Conservation (phyloP, 1,140 invertebrate genomes). For the Trachymyrmex cornetzi region DNA sequence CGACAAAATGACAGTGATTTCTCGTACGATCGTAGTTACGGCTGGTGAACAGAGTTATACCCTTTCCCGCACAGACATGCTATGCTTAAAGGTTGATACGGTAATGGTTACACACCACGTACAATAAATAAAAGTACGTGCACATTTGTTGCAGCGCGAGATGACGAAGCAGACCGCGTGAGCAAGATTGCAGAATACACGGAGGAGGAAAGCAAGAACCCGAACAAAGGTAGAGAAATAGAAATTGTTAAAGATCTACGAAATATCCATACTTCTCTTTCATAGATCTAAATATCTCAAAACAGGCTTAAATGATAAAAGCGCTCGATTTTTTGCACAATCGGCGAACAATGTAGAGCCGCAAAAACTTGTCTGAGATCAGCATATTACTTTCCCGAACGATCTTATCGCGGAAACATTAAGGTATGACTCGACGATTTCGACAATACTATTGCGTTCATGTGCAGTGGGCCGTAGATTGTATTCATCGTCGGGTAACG, state of each 20-base stretch:
- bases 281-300: not conserved
- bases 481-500: slow-evolving; percentile 15
- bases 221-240: slow-evolving; percentile 73
- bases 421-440: slow-evolving; percentile 55
- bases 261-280: not conserved
- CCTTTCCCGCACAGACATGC: not conserved
- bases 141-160: slow-evolving; percentile 64
- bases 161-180: slow-evolving; percentile 69
- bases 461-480: slow-evolving; percentile 19
- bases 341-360: slow-evolving; percentile 29
- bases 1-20: slow-evolving; percentile 37
- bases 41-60: not conserved
- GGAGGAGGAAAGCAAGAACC: slow-evolving; percentile 70
- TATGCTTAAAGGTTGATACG: slow-evolving; percentile 38
- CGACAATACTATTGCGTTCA: slow-evolving; percentile 23
- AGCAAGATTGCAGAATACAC: slow-evolving; percentile 67
- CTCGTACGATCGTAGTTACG: not conserved
- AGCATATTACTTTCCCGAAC: slow-evolving; percentile 45
- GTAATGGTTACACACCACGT: slow-evolving; percentile 3
- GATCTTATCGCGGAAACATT: slow-evolving; percentile 55
- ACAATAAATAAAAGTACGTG: slow-evolving; percentile 39
- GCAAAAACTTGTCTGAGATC: slow-evolving; percentile 12
- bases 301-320: not conserved
- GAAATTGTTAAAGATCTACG: not conserved
- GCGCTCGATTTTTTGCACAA: not conserved